These are phyloP conservation scores for Chanos chanos DNA, from an alignment of 2,797 vertebrate species.

Conservation along the genomic window DNA sequence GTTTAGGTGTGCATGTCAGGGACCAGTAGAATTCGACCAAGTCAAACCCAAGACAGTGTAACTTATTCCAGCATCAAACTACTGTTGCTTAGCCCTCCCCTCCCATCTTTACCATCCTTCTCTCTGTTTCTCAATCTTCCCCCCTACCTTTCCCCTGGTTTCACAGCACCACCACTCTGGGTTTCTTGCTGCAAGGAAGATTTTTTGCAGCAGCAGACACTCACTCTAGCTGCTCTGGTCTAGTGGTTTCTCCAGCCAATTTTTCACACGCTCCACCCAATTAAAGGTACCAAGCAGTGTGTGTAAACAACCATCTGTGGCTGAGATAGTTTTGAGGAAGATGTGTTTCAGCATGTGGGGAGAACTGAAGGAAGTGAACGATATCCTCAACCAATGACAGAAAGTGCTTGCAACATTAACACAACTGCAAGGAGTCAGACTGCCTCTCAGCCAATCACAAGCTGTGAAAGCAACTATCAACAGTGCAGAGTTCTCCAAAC, in stretches of 20 bases:
- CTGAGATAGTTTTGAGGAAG: constrained; percentile 72
- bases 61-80: constrained; percentile 9
- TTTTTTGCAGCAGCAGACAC: constrained; percentile 83
- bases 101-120: constrained; percentile 11
- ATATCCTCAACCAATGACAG: not conserved
- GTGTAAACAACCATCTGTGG: constrained; percentile 85
- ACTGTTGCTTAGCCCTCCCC: constrained; percentile 11
- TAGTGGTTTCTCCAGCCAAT: constrained; percentile 80
- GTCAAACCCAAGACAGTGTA: constrained; percentile 24
- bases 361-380: not conserved
- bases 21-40: constrained; percentile 69
- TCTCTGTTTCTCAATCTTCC: constrained; percentile 42
- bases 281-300: constrained; percentile 80
- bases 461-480: not conserved
- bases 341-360: not conserved
- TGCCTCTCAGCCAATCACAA: not conserved
- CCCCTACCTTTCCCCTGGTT: constrained; percentile 69
- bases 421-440: not conserved
- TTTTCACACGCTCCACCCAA: constrained; percentile 75
- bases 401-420: constrained; percentile 10
- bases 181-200: constrained; percentile 79
- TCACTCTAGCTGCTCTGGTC: constrained; percentile 78
- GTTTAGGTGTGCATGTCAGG: constrained; percentile 54
- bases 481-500: not conserved
- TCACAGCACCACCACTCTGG: constrained; percentile 87